These are phyloP conservation scores for Pemphredon lugubris DNA, from an alignment of 2,888 invertebrate species.

Conservation along the genomic window DNA sequence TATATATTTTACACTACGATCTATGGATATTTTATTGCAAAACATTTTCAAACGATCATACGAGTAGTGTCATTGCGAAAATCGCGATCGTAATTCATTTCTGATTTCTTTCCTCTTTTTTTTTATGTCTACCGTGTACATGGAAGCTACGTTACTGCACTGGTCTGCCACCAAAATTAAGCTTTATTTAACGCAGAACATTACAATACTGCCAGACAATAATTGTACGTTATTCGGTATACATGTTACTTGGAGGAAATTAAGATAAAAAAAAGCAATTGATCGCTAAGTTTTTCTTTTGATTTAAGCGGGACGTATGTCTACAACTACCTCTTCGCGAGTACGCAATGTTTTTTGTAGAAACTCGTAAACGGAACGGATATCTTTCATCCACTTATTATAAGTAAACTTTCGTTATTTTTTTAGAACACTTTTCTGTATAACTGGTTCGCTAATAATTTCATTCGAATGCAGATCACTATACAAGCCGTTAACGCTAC, in stretches of 20 bases:
- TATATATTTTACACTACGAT: slow-evolving; percentile 36
- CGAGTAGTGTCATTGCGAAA: slow-evolving; percentile 18
- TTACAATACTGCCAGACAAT: slow-evolving; percentile 66
- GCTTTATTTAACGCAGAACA: slow-evolving; percentile 31
- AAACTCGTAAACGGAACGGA: not conserved
- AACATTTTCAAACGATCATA: slow-evolving; percentile 26
- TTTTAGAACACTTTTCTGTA: not conserved
- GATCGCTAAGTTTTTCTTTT: slow-evolving; percentile 13
- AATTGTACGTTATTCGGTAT: slow-evolving; percentile 41
- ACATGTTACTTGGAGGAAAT: slow-evolving; percentile 19
- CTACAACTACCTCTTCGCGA: slow-evolving; percentile 31
- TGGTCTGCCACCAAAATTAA: slow-evolving; percentile 28
- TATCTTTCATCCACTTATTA: not conserved
- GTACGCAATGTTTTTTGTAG: slow-evolving; percentile 2
- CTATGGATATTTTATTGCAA: slow-evolving; percentile 31
- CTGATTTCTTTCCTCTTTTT: slow-evolving; percentile 2
- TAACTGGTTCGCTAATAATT: slow-evolving; percentile 8
- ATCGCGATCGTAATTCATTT: slow-evolving; percentile 10
- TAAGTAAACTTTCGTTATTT: slow-evolving; percentile 1
- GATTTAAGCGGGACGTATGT: slow-evolving; percentile 1
- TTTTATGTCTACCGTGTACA: not conserved
- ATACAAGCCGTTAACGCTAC: slow-evolving; percentile 1
- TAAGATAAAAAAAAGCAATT: no score
- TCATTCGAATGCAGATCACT: not conserved
- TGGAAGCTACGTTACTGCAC: slow-evolving; percentile 4